Conservation (phyloP, 2,888 invertebrate species). For the Petrolisthes manimaculis region DNA sequence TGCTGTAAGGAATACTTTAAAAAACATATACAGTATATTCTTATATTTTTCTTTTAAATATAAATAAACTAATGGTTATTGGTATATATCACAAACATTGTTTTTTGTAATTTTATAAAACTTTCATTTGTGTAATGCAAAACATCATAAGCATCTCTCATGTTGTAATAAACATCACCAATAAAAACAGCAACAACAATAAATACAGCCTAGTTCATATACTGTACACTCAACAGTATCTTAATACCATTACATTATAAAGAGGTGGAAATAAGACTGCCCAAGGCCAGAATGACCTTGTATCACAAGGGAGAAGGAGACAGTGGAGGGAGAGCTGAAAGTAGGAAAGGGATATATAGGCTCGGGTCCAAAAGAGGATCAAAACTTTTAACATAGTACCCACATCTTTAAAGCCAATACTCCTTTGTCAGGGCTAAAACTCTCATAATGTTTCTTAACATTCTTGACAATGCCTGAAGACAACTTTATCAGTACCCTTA, state of each 20-base stretch:
- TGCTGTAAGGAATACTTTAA: too few species aligned
- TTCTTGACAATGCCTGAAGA: too few species aligned
- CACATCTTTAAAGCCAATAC: too few species aligned
- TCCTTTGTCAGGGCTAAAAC: too few species aligned
- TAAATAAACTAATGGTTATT: conserved; percentile 31
- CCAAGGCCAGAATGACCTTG: too few species aligned
- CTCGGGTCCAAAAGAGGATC: too few species aligned
- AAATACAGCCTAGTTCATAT: neutral
- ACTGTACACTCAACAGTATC: neutral
- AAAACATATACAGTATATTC: neutral
- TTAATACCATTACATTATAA: neutral
- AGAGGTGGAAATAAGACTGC: too few species aligned
- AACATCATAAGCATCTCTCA: neutral
- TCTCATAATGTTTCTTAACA: too few species aligned
- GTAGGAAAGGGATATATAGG: too few species aligned
- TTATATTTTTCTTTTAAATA: conserved; percentile 27
- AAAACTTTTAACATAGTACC: too few species aligned
- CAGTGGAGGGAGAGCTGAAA: too few species aligned
- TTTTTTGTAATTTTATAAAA: conserved; percentile 17
- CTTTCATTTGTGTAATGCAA: neutral
- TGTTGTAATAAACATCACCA: neutral
- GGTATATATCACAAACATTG: conserved; percentile 4
- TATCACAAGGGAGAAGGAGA: neutral
- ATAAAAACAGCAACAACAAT: neutral
- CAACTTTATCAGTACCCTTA: too few species aligned